Evolutionary conservation across 1,140 invertebrate species (phyloP).

Genomic region (Sminthurinus signatus): DNA sequence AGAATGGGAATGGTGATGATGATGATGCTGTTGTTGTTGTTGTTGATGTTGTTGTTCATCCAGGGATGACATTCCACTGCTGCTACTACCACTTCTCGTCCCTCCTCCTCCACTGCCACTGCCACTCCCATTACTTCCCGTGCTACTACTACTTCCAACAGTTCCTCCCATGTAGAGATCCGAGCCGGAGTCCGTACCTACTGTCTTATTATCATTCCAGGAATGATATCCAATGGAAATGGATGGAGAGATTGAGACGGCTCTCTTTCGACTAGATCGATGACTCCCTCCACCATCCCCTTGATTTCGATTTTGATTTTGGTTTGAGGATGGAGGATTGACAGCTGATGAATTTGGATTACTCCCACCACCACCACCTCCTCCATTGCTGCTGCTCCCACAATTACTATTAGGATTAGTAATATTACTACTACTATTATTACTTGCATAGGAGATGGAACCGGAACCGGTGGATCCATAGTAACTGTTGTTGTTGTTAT

Average conservation of each 20-base stretch:
- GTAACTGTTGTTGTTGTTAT: no score
- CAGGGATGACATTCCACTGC: no score
- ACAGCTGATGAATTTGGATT: neutral
- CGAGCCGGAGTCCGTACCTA: neutral
- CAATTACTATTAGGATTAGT: neutral
- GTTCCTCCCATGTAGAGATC: no score
- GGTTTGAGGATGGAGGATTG: no score
- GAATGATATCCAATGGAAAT: constrained; percentile 25
- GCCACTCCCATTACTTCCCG: no score
- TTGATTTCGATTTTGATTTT: neutral
- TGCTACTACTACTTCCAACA: no score
- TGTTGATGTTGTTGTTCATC: no score
- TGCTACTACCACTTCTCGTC: no score
- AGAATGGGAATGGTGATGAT: no score
- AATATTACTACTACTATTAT: neutral
- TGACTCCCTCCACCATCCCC: neutral
- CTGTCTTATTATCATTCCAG: constrained; percentile 19
- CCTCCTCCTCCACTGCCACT: no score
- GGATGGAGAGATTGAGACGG: constrained; percentile 19
- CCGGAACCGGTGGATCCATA: neutral
- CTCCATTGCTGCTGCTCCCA: neutral
- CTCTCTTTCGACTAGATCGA: constrained; percentile 13
- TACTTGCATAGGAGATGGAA: neutral
- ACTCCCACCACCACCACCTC: neutral
- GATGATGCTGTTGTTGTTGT: no score